Evolutionary conservation across 2,113 vertebrate species (phyloP).

Genomic region (Illadopsis cleaveri): DNA sequence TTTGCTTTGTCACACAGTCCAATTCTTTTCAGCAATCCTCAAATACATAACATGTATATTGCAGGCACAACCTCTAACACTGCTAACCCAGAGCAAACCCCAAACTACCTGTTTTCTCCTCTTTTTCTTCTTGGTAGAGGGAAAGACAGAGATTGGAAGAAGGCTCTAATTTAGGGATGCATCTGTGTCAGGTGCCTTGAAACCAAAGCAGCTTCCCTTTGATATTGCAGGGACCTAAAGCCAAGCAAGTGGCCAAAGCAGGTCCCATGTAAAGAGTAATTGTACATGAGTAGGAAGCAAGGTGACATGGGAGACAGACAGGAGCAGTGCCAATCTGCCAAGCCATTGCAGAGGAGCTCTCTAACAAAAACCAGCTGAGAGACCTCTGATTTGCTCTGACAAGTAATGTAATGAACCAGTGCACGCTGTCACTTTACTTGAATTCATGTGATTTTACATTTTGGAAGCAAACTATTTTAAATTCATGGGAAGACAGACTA

Average conservation of each 20-base stretch:
- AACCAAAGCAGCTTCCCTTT: not conserved
- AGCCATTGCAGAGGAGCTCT: not conserved
- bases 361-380: slow-evolving; percentile 15
- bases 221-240: not conserved
- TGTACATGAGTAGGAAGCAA: slow-evolving; percentile 25
- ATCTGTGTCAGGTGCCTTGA: rapidly evolving
- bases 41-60: not conserved
- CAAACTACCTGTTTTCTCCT: not conserved
- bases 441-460: slow-evolving; percentile 44
- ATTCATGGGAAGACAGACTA: slow-evolving; percentile 19
- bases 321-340: slow-evolving; percentile 32
- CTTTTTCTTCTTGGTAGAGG: not conserved
- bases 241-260: not conserved
- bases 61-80: not conserved
- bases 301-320: not conserved
- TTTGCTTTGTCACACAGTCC: not conserved
- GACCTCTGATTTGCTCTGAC: slow-evolving; percentile 50
- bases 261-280: not conserved
- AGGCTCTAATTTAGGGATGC: not conserved
- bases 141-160: not conserved
- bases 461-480: slow-evolving; percentile 41
- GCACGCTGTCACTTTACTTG: slow-evolving; percentile 41
- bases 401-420: slow-evolving; percentile 41
- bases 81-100: not conserved
- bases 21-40: not conserved